These are phyloP conservation scores for Garra rufa DNA, from an alignment of 2,113 vertebrate genomes.

Conservation along the genomic window DNA sequence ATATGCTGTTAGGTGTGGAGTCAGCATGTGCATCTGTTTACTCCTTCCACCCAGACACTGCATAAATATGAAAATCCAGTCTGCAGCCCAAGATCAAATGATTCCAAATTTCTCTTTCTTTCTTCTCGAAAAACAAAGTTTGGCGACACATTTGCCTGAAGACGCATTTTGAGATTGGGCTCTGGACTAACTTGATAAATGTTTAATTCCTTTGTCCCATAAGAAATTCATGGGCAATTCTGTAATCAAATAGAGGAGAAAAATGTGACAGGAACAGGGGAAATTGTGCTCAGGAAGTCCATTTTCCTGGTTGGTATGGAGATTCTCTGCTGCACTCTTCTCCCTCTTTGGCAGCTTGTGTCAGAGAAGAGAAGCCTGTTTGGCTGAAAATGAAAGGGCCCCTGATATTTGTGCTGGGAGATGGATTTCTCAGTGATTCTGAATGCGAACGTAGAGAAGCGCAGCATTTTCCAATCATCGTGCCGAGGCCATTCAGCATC, in stretches of 20 bases:
- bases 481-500: constrained; percentile 38
- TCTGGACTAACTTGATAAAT: constrained; percentile 45
- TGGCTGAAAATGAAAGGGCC: constrained; percentile 60
- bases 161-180: constrained; percentile 22
- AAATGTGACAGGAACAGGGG: constrained; percentile 14
- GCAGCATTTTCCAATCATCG: constrained; percentile 53
- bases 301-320: constrained; percentile 22
- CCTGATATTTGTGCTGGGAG: constrained; percentile 61
- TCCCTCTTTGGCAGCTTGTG: constrained; percentile 40
- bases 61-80: constrained; percentile 58
- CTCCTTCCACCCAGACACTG: constrained; percentile 53
- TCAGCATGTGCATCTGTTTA: constrained; percentile 64
- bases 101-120: background rate
- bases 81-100: background rate
- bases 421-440: constrained; percentile 54
- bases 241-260: constrained; percentile 37
- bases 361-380: constrained; percentile 38
- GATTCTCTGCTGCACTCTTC: constrained; percentile 9
- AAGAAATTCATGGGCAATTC: constrained; percentile 17
- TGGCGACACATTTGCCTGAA: background rate
- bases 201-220: constrained; percentile 41
- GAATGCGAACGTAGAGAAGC: constrained; percentile 46
- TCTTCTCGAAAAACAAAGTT: background rate
- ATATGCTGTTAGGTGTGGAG: constrained; percentile 61
- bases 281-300: background rate